A percentile compares a stretch with the other conserved stretches of the same genome.
Evolutionary conservation across 2,797 vertebrate species (phyloP).

Genomic region (Myotis pilosus): DNA sequence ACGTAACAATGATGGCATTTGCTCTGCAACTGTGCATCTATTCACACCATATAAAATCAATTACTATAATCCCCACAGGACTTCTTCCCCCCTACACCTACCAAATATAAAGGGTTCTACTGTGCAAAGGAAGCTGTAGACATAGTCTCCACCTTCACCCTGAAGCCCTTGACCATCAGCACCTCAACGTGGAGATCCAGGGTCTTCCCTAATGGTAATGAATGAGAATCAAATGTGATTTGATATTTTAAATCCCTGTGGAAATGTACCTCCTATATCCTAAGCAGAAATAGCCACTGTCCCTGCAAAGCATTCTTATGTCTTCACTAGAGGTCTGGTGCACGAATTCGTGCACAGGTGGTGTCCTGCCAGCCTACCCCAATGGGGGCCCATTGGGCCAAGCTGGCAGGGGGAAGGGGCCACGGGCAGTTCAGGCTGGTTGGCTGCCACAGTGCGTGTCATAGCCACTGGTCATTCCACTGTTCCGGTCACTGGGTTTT

Average conservation of each 20-base stretch:
- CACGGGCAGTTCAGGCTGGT: no score
- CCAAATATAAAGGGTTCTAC: constrained; percentile 29
- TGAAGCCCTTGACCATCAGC: no score
- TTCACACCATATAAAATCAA: constrained; percentile 66
- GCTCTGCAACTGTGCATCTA: background rate
- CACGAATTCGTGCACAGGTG: no score
- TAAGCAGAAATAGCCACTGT: constrained; percentile 10
- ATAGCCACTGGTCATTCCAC: no score
- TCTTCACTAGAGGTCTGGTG: background rate
- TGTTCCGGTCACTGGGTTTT: no score
- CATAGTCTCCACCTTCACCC: background rate
- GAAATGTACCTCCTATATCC: constrained; percentile 18
- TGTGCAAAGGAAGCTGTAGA: background rate
- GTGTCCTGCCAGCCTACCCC: no score
- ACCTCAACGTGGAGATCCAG: background rate
- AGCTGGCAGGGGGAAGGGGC: no score
- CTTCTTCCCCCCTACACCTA: background rate
- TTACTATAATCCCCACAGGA: constrained; percentile 27
- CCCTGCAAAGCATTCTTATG: background rate
- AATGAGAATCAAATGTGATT: constrained; percentile 43
- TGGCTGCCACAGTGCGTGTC: no score
- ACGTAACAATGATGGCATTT: background rate
- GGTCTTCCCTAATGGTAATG: constrained; percentile 27
- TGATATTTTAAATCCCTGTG: constrained; percentile 20
- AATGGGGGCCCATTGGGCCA: no score